phyloP scores from a whole-genome alignment of 2,113 vertebrate species.

The Pelodiscus sinensis region DNA sequence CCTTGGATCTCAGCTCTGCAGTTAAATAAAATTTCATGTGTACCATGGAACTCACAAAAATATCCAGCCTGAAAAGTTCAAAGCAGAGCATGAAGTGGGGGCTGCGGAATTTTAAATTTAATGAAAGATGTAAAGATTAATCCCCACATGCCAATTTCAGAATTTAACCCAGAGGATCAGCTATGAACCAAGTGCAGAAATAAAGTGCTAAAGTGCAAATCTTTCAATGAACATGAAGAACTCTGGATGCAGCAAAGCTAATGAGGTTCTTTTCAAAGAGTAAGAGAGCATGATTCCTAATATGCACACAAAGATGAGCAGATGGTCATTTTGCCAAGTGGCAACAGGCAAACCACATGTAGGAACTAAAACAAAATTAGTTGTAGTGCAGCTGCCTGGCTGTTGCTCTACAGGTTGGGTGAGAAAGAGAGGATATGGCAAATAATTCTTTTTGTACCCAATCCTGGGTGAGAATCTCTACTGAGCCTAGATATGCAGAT shows the following conservation, averaged over 20 bases:
- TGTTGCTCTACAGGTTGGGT: background rate
- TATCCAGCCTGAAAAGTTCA: fast-evolving
- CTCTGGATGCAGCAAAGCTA: background rate
- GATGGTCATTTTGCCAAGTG: background rate
- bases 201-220: background rate
- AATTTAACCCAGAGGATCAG: background rate
- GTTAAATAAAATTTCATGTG: fast-evolving
- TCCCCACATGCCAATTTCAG: fast-evolving
- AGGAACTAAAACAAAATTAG: background rate
- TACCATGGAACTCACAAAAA: fast-evolving
- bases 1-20: fast-evolving
- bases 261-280: fast-evolving
- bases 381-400: fast-evolving
- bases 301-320: fast-evolving
- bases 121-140: background rate
- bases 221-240: fast-evolving
- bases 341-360: fast-evolving
- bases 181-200: background rate
- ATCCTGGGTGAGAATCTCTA: background rate
- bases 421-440: background rate
- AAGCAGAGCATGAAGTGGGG: background rate
- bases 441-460: background rate
- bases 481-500: fast-evolving
- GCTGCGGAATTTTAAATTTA: fast-evolving
- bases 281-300: background rate